Base-by-base conservation (phyloP, 1,140 invertebrate species). In the Coenobita brevimanus region DNA sequence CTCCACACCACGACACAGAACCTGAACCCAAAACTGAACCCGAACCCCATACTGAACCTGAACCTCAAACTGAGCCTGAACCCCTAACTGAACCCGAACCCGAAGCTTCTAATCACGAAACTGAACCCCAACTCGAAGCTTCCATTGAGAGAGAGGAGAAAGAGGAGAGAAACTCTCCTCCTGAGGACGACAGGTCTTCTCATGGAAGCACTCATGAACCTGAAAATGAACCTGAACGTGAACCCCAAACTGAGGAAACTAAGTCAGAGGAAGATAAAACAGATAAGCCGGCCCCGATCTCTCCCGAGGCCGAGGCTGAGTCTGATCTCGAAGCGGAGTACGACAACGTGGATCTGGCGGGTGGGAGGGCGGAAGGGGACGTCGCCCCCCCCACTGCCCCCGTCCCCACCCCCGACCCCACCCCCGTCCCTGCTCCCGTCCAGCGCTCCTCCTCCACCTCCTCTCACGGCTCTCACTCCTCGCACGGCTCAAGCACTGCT, bases 271-370 rank as follows among this genome's bases (percentile, higher is more conserved):
- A 8, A 24, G 27, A 10, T 43, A 27, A 46, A 8, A n/a, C 73
- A 21, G 73, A 43, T 17, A 43, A 76, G 73, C 46, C 46, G 17
- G 46, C 46, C 46, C 46, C 46, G 6, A 3, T 10, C 10, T 24
- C 41, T 10, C 21, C 41, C 8, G 27, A 36, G 0, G 36, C 60
- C 0, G 79, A 82, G 10, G 62, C 24, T 3, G 80, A 82, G 43
- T 71, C 62, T 21, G 80, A 82, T 41, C 38, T 82, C 15, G 64
- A 71, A 27, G 80, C 62, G 0, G 80, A 82, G 62, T 82, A 82
- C 64, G 80, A 82, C 64, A 82, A 82, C 80, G 80, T 82, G 57
- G 79, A 67, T 24, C 15, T 82, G 1, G 38, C n/a, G 38, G 64
- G 13, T 15, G 80, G 80, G 1, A 27, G 38, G 41, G 73, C 38